Evolutionary conservation across 2,113 vertebrate genomes (phyloP).

Genomic region (Gadus chalcogrammus): DNA sequence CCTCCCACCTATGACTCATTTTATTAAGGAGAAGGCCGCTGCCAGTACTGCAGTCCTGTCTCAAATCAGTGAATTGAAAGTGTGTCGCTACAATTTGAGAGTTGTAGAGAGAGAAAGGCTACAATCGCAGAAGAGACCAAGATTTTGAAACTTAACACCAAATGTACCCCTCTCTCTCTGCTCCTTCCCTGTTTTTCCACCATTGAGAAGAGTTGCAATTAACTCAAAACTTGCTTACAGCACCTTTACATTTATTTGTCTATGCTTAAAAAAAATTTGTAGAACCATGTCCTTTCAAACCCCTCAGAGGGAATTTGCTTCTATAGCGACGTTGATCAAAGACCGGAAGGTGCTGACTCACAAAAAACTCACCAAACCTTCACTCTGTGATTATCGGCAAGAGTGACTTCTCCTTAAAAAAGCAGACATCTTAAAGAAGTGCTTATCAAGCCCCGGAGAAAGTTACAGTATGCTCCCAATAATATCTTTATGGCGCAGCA

Average conservation of each 20-base stretch:
- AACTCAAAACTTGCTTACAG: no score
- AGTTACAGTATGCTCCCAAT: conserved; percentile 31
- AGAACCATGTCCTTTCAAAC: no score
- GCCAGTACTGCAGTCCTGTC: conserved; percentile 4
- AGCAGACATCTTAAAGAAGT: neutral
- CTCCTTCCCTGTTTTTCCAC: no score
- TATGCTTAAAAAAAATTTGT: no score
- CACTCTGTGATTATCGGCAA: neutral
- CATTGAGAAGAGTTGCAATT: no score
- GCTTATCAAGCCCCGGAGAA: conserved; percentile 25
- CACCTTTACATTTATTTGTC: no score
- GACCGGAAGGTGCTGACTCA: no score
- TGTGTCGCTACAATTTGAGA: neutral
- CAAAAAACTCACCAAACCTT: neutral
- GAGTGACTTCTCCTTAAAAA: no score
- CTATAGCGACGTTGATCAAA: no score
- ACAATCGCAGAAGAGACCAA: no score
- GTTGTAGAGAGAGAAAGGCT: neutral
- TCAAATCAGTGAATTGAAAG: neutral
- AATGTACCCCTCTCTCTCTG: neutral
- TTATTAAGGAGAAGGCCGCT: neutral
- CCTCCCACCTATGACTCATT: no score
- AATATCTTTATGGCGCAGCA: conserved; percentile 46
- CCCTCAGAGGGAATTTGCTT: no score
- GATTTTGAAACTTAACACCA: neutral